These are phyloP conservation scores for Lycocerus yunnanus DNA, from an alignment of 2,888 invertebrate species.

Conservation along the genomic window DNA sequence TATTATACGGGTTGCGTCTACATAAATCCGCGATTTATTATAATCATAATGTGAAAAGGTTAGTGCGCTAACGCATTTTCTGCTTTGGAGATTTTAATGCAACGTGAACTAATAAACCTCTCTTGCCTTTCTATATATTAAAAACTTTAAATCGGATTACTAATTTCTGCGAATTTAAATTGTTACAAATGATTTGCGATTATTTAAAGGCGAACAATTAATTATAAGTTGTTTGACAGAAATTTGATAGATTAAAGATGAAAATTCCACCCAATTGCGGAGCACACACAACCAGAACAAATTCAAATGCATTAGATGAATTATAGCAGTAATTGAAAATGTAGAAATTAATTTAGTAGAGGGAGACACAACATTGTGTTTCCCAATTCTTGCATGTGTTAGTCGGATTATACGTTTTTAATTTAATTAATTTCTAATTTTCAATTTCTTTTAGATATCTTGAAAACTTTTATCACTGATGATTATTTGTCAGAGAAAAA, in stretches of 20 bases:
- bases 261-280: background rate
- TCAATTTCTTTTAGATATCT: too few relatives aligned
- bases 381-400: too few relatives aligned
- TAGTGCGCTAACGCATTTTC: slow-evolving; percentile 29
- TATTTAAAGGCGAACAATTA: background rate
- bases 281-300: too few relatives aligned
- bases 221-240: background rate
- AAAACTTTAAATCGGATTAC: background rate
- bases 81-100: slow-evolving; percentile 28
- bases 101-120: slow-evolving; percentile 25
- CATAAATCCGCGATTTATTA: slow-evolving; percentile 48
- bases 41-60: slow-evolving; percentile 42
- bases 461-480: too few relatives aligned
- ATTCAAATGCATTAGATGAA: too few relatives aligned
- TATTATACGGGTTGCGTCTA: slow-evolving; percentile 43
- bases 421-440: too few relatives aligned
- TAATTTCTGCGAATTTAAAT: background rate
- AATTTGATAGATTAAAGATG: background rate
- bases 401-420: too few relatives aligned
- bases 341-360: too few relatives aligned
- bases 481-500: too few relatives aligned
- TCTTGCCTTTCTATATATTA: background rate
- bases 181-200: background rate
- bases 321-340: too few relatives aligned
- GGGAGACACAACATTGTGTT: too few relatives aligned